Conservation (phyloP, 2,113 vertebrate genomes). For the Chiloscyllium plagiosum region DNA sequence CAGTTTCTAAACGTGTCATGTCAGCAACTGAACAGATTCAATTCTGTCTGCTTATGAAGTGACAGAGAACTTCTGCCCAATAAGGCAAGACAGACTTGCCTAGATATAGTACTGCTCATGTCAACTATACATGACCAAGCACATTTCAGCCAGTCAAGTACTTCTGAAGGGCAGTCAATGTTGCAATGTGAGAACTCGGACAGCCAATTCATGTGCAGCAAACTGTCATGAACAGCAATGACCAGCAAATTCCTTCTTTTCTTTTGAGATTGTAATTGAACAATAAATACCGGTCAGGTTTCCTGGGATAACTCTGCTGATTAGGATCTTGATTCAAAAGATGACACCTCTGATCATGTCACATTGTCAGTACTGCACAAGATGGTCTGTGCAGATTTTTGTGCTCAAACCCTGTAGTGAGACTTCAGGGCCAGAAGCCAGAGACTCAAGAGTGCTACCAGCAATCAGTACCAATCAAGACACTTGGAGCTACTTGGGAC, state of each 20-base stretch:
- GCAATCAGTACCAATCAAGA: background rate
- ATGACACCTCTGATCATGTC: background rate
- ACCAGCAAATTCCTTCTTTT: background rate
- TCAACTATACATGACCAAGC: background rate
- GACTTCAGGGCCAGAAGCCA: background rate
- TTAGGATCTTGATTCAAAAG: background rate
- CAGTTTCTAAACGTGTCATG: background rate
- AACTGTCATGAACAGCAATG: background rate
- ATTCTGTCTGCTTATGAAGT: background rate
- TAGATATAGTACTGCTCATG: background rate
- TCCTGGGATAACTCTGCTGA: background rate
- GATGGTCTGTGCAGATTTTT: background rate
- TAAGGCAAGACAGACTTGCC: background rate
- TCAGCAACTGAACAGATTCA: background rate
- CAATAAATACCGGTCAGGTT: background rate
- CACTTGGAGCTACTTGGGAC: background rate
- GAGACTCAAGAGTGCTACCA: background rate
- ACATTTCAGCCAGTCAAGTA: background rate
- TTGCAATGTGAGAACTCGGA: background rate
- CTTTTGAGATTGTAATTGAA: background rate
- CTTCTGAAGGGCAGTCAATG: background rate
- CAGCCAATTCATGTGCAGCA: background rate
- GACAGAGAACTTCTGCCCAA: background rate
- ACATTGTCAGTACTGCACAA: background rate
- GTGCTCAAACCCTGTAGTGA: background rate